These are phyloP conservation scores for Tanypteryx hageni DNA, from an alignment of 2,888 invertebrate genomes.

Conservation along the genomic window DNA sequence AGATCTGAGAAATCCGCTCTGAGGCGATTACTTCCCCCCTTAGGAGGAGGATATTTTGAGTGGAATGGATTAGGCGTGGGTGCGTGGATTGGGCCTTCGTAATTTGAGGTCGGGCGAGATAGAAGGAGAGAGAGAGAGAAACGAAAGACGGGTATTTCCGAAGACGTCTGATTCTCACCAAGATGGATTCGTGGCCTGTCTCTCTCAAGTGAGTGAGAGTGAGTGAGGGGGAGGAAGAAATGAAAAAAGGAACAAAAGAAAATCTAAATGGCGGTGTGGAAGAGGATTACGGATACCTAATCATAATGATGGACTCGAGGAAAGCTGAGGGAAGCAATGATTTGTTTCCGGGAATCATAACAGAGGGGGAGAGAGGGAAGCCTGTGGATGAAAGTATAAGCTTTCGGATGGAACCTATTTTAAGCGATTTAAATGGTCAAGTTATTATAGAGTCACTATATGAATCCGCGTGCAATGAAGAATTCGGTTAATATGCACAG, in stretches of 20 bases:
- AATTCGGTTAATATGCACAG: too few species aligned
- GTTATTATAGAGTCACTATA: too few species aligned
- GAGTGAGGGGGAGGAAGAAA: too few species aligned
- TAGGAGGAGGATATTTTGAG: not conserved
- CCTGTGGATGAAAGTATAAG: not conserved
- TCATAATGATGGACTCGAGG: not conserved
- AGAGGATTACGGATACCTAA: not conserved
- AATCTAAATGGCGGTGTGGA: not conserved
- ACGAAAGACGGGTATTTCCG: conserved; percentile 9
- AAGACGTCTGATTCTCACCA: not conserved
- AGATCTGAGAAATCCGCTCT: too few species aligned
- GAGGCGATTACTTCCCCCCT: not conserved
- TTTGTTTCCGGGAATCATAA: not conserved
- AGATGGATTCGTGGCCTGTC: not conserved
- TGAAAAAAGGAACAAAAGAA: not conserved
- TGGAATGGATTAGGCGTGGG: conserved; percentile 14
- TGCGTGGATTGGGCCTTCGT: not conserved
- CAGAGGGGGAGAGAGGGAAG: not conserved
- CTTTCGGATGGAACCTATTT: too few species aligned
- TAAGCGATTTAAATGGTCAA: conserved; percentile 8
- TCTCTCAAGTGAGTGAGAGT: not conserved
- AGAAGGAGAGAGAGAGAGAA: not conserved
- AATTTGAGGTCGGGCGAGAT: not conserved
- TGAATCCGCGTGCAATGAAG: too few species aligned
- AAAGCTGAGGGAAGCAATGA: not conserved